Percentiles rank a stretch among this genome's conserved stretches.
phyloP scores from a whole-genome alignment of 2,797 vertebrate genomes.

The Hylomyscus alleni region DNA sequence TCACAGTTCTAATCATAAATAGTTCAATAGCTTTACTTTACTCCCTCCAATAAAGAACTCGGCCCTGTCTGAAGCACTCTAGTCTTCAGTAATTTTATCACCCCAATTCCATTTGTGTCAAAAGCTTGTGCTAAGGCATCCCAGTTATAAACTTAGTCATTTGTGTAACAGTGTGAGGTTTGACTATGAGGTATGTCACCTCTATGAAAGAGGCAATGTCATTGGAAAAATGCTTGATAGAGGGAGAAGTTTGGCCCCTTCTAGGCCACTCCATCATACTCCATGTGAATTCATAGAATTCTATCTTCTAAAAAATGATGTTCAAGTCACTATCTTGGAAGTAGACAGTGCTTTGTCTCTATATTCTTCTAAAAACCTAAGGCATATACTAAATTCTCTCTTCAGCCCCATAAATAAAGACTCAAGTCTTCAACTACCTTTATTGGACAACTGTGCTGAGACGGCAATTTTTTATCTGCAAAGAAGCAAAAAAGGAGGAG shows the following conservation, averaged over 20 bases:
- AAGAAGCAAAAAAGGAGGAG: not conserved
- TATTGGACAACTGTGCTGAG: not conserved
- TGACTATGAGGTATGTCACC: not conserved
- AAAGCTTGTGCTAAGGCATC: not conserved
- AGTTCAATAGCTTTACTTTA: not conserved
- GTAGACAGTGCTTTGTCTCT: not conserved
- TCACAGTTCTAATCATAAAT: not conserved
- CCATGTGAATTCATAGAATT: not conserved
- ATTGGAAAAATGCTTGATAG: not conserved
- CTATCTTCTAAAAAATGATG: not conserved
- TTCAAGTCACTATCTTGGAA: not conserved
- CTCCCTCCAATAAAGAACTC: conserved; percentile 25
- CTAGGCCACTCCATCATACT: not conserved
- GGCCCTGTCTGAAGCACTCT: not conserved
- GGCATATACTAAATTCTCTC: not conserved
- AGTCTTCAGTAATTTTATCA: conserved; percentile 8
- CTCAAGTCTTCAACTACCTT: not conserved
- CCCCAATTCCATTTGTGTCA: not conserved
- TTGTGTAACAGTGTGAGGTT: not conserved
- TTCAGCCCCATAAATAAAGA: not conserved
- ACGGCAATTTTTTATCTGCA: not conserved
- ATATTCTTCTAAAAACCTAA: not conserved
- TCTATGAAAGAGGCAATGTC: not conserved
- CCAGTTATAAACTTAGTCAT: not conserved
- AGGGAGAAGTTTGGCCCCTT: accelerated